phyloP scores from a whole-genome alignment of 2,113 vertebrate species.

The Pollimyrus isidori region DNA sequence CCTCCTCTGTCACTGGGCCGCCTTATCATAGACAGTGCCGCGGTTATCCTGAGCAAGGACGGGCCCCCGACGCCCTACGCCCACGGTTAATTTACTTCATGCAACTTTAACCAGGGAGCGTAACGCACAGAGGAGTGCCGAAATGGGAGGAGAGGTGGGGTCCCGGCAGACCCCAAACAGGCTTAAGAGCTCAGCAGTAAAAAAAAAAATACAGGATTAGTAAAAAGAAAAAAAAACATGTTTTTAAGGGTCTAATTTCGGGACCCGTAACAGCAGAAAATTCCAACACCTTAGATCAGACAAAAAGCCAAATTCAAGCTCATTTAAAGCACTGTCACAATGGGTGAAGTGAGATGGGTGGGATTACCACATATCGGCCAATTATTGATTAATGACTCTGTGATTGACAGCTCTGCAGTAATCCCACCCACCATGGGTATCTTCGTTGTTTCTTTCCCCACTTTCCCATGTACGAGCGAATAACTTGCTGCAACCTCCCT shows the following conservation, averaged over 20 bases:
- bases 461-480: not conserved
- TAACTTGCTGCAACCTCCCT: not conserved
- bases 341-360: not conserved
- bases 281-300: not conserved
- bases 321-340: not conserved
- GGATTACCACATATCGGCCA: not conserved
- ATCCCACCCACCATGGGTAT: not conserved
- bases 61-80: not conserved
- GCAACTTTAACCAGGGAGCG: conserved; percentile 2
- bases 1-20: not conserved
- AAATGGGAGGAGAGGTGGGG: not conserved
- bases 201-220: not conserved
- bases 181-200: not conserved
- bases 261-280: not conserved
- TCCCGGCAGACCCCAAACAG: not conserved
- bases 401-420: not conserved
- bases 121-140: not conserved
- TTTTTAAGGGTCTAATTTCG: not conserved
- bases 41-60: not conserved
- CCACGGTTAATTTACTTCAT: conserved; percentile 14
- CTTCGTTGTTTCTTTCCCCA: not conserved
- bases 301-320: not conserved
- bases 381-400: not conserved
- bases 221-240: not conserved
- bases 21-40: too few relatives aligned